Percentiles rank a stretch among this genome's conserved stretches.
These are phyloP conservation scores for Megathymus violae DNA, from an alignment of 1,140 invertebrate species.

Conservation along the genomic window DNA sequence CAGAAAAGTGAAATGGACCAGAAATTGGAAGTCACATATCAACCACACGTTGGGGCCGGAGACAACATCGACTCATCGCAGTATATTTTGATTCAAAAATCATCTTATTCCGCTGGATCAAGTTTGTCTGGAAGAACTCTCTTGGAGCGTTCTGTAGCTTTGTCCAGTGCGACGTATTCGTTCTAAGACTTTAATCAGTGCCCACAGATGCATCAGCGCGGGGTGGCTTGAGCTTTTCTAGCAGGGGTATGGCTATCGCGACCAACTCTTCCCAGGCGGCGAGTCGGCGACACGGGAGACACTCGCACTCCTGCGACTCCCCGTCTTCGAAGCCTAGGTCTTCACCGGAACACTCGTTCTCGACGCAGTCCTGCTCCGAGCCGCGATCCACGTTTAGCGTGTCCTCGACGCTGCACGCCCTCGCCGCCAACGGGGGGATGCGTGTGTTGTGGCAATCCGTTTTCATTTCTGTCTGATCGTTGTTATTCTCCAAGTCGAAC, in stretches of 20 bases:
- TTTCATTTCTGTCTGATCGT: constrained; percentile 32
- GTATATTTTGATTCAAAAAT: no score
- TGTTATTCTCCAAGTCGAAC: constrained; percentile 59
- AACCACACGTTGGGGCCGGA: no score
- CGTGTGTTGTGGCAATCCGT: constrained; percentile 6
- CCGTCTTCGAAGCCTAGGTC: constrained; percentile 71
- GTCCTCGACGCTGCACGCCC: constrained; percentile 49
- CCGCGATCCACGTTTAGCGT: constrained; percentile 48
- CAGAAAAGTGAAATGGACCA: no score
- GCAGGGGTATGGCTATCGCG: constrained; percentile 64
- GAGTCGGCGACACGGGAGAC: constrained; percentile 57
- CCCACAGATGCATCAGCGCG: constrained; percentile 67
- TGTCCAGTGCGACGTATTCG: no score
- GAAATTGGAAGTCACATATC: no score
- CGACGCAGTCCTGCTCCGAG: constrained; percentile 45
- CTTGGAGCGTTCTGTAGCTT: no score
- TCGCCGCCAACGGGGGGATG: constrained; percentile 6
- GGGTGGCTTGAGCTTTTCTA: constrained; percentile 59
- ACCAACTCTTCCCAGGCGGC: constrained; percentile 67
- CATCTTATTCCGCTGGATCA: no score
- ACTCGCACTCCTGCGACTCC: constrained; percentile 59
- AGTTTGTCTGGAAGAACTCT: not conserved
- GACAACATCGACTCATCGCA: no score
- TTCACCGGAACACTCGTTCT: constrained; percentile 49
- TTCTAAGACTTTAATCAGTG: constrained; percentile 61